Conservation (phyloP, 35 echinoderm and acorn worm species). For the Antedon bifida region DNA sequence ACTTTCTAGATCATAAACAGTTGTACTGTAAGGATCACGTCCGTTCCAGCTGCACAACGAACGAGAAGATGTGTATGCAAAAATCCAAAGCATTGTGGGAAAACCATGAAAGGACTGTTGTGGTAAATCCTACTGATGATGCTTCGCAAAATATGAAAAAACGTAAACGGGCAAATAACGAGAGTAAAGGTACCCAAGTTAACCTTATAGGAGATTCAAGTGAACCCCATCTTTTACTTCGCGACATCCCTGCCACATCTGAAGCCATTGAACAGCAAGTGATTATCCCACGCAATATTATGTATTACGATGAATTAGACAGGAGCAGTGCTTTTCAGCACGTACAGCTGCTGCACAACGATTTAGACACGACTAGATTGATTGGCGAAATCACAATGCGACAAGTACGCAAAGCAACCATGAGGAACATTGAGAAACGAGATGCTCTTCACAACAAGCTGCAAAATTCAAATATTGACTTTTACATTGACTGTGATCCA, state of each 20-base stretch:
- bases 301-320: slow-evolving; percentile 62
- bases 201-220: neutral
- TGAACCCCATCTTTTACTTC: neutral
- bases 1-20: slow-evolving; percentile 93
- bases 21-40: slow-evolving; percentile 38
- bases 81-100: neutral
- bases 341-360: slow-evolving; percentile 25
- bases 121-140: neutral
- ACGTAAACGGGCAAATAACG: neutral
- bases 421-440: slow-evolving; percentile 37
- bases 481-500: neutral
- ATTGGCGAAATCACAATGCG: slow-evolving; percentile 86
- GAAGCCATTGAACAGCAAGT: slow-evolving; percentile 76
- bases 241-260: slow-evolving; percentile 32
- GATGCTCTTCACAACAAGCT: slow-evolving; percentile 51
- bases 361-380: slow-evolving; percentile 47
- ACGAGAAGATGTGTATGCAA: neutral
- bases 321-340: slow-evolving; percentile 52
- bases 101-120: neutral
- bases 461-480: slow-evolving; percentile 1
- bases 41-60: neutral
- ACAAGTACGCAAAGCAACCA: slow-evolving; percentile 33
- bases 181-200: neutral
- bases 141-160: neutral
- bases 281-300: slow-evolving; percentile 52